Conservation (phyloP, 2,113 vertebrate genomes). For the Empidonax traillii region DNA sequence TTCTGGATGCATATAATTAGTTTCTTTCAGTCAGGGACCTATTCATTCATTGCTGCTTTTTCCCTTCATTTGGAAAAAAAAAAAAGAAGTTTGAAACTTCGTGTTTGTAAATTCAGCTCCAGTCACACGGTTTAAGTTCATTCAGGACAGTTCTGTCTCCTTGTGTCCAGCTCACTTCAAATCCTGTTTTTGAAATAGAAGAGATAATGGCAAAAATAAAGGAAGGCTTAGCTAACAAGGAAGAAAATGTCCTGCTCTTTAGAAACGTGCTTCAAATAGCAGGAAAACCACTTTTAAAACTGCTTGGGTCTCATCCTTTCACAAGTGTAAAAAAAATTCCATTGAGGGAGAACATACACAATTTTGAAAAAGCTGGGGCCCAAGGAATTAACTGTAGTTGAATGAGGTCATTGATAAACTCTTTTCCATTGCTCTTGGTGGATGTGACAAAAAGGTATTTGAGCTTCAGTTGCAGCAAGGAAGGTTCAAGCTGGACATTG, state of each 20-base stretch:
- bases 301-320: not conserved
- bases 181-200: not conserved
- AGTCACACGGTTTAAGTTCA: not conserved
- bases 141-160: not conserved
- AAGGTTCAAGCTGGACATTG: not conserved
- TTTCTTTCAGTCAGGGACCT: not conserved
- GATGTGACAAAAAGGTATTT: not conserved
- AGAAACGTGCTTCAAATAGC: not conserved
- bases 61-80: not conserved
- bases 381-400: not conserved
- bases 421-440: not conserved
- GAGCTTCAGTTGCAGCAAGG: not conserved
- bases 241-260: not conserved
- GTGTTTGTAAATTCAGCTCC: not conserved
- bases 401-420: not conserved
- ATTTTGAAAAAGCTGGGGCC: not conserved
- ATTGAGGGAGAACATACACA: not conserved
- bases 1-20: constrained; percentile 14
- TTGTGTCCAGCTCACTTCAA: not conserved
- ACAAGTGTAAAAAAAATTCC: not conserved
- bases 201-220: not conserved
- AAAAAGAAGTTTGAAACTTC: not conserved
- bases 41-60: not conserved
- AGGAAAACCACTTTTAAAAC: not conserved
- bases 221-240: not conserved